Conservation (phyloP, 2,888 invertebrate genomes). For the Zaprionus lineosus region DNA sequence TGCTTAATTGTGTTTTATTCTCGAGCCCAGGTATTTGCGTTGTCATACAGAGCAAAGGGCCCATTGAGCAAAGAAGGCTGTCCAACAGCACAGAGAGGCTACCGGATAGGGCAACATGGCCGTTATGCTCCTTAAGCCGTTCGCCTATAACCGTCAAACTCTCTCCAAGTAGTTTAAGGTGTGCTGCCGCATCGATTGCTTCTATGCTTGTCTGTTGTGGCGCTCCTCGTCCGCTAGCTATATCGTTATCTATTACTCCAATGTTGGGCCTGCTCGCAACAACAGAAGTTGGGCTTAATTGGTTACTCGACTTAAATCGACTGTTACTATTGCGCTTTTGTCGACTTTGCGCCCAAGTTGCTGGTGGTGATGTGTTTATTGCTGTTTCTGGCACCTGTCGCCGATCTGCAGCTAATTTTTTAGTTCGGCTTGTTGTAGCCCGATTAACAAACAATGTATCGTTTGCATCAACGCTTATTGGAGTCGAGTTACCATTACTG, state of each 20-base stretch:
- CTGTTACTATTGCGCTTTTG: slow-evolving; percentile 25
- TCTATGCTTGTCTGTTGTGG: slow-evolving; percentile 86
- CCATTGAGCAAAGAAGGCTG: slow-evolving; percentile 94
- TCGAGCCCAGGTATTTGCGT: slow-evolving; percentile 91
- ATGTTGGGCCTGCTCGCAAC: slow-evolving; percentile 16
- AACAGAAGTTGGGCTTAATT: slow-evolving; percentile 47
- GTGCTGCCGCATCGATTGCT: slow-evolving; percentile 95
- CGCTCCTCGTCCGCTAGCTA: slow-evolving; percentile 15
- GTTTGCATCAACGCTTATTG: background rate
- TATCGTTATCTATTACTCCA: slow-evolving; percentile 10
- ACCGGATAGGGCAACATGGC: slow-evolving; percentile 97
- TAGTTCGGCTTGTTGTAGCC: slow-evolving; percentile 78
- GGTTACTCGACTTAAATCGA: slow-evolving; percentile 13
- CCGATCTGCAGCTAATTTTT: slow-evolving; percentile 76
- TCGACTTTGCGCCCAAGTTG: slow-evolving; percentile 42
- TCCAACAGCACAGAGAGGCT: slow-evolving; percentile 96
- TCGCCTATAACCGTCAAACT: slow-evolving; percentile 96
- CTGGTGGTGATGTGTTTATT: slow-evolving; percentile 6
- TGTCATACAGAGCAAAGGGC: slow-evolving; percentile 93
- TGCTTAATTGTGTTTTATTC: slow-evolving; percentile 85
- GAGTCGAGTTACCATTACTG: slow-evolving; percentile 26
- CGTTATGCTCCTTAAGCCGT: slow-evolving; percentile 96
- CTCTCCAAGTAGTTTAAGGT: slow-evolving; percentile 95
- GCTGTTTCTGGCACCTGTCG: slow-evolving; percentile 36
- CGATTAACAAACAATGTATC: slow-evolving; percentile 68